Conservation (phyloP, 2,113 vertebrate genomes). For the Athene noctua region DNA sequence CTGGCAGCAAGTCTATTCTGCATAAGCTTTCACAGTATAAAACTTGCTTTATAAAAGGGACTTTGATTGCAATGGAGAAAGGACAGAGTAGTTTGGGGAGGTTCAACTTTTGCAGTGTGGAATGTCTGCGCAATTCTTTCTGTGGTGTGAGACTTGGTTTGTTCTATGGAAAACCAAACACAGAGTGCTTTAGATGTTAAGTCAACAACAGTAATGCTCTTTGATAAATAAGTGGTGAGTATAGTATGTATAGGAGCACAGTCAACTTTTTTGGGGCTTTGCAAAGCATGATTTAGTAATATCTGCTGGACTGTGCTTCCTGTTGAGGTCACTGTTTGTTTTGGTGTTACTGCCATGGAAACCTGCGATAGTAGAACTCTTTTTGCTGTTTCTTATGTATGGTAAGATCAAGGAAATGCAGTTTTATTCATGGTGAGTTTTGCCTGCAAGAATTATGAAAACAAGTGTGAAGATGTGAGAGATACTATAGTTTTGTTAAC, state of each 20-base stretch:
- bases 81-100: background rate
- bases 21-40: background rate
- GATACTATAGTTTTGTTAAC: background rate
- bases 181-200: background rate
- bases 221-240: background rate
- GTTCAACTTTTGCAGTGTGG: background rate
- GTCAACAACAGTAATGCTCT: background rate
- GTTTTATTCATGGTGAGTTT: background rate
- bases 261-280: background rate
- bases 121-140: background rate
- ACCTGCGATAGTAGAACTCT: background rate
- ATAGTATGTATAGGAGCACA: slow-evolving; percentile 1
- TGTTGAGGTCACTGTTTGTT: slow-evolving; percentile 62
- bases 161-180: background rate
- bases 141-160: rapidly evolving
- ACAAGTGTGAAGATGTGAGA: background rate
- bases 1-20: background rate
- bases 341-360: slow-evolving; percentile 61
- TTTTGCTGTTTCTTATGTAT: background rate
- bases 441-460: background rate
- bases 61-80: background rate
- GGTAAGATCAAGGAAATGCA: background rate
- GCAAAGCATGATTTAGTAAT: background rate
- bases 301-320: slow-evolving; percentile 33
- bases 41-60: background rate